Evolutionary conservation across 2,888 invertebrate species (phyloP).

Genomic region (Proisotoma minuta): DNA sequence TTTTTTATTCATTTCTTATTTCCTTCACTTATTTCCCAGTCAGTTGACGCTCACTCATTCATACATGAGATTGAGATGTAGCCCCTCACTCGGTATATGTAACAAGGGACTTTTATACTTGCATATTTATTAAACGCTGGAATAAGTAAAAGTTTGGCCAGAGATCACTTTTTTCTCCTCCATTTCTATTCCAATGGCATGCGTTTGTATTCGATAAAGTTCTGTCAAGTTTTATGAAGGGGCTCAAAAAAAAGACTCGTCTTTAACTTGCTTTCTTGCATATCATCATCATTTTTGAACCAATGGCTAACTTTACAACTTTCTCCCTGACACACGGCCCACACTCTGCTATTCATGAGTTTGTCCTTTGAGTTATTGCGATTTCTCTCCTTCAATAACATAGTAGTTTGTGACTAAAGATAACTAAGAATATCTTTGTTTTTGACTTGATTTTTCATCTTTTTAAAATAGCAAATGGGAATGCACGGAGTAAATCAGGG

Average conservation of each 20-base stretch:
- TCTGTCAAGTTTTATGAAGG: constrained; percentile 22
- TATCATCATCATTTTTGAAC: constrained; percentile 1
- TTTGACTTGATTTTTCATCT: neutral
- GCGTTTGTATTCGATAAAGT: constrained; percentile 32
- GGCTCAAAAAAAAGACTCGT: too few species aligned
- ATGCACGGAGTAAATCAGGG: constrained; percentile 42
- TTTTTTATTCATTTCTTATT: constrained; percentile 45
- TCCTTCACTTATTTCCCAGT: neutral
- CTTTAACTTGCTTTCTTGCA: constrained; percentile 14
- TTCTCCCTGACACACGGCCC: constrained; percentile 2
- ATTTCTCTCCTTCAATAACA: constrained; percentile 1
- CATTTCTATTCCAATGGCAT: constrained; percentile 26
- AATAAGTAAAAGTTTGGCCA: constrained; percentile 26
- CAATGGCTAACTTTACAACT: constrained; percentile 21
- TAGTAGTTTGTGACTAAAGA: neutral
- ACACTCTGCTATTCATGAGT: constrained; percentile 1
- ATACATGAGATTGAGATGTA: neutral
- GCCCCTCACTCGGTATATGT: too few species aligned
- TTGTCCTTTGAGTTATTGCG: neutral
- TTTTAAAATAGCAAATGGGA: constrained; percentile 36
- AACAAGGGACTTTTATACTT: too few species aligned
- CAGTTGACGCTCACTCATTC: constrained; percentile 31
- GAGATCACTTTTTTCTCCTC: constrained; percentile 27
- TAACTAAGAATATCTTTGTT: neutral
- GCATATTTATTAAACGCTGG: too few species aligned